Base-by-base conservation (phyloP, 35 echinoderm and acorn worm genomes). In the Lytechinus variegatus region DNA sequence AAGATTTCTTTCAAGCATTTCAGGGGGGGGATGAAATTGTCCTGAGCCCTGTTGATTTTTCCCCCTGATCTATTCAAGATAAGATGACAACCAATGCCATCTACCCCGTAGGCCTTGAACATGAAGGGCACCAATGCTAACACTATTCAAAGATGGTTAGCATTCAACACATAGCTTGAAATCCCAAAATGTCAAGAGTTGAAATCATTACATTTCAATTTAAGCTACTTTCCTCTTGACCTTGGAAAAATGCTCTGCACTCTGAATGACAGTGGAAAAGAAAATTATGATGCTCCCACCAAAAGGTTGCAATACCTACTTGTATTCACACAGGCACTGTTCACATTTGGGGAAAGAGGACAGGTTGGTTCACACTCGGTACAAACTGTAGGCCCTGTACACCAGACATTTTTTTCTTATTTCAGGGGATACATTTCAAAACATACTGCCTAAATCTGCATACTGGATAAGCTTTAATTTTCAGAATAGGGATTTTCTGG, bases 181-280 rank as follows among this genome's bases (percentile, higher is more conserved):
- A 79, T 79, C 66, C 66, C 66, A 21, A 79, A 79, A 79, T 79
- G 66, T 79, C 66, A 79, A 24, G 66, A 79, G 66, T 79, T 79
- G 66, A 79, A 79, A 79, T 79, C 66, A 79, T 79, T 79, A 79
- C 66, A 16, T n/a, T 79, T 79, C 66, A 79, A 79, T 79, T 79
- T 79, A 79, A 79, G 66, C 66, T 79, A 44, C 66, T 6, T 79
- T 79, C 14, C 66, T 24, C 21, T 44, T 79, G 66, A 79, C 66
- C 66, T 79, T 79, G 66, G 66, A 79, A 79, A 79, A 79, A 79
- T 79, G 66, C 66, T n/a, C 6, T 79, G 66, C 66, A 79, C 66
- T 79, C n/a, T 79, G 19, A n/a, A 7, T 79, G 66, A 79, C 66
- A 79, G 66, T 13, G 9, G 9, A 11, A 16, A 24, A 79, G n/a